Base-by-base conservation (phyloP, 2,797 vertebrate genomes). In the Glyptemys insculpta region DNA sequence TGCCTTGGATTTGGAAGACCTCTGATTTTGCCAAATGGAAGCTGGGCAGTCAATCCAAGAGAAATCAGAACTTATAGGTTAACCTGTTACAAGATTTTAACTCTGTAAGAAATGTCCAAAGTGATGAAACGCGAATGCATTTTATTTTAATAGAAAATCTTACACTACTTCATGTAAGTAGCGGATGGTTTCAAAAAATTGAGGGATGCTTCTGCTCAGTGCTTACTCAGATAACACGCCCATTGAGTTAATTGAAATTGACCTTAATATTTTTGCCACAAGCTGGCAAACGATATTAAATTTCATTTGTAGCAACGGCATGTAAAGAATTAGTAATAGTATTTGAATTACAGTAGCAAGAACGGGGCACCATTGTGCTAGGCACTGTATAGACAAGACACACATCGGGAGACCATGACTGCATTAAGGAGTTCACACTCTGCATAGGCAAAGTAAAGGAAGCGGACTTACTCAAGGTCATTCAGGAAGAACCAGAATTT, bases 221-320 rank as follows among this genome's bases (percentile, higher is more conserved):
- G 16, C 74, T 56, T 65, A 89, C 92, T 93, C 52, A 90, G 74
- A 74, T 86, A 85, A 87, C 84, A 93, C 81, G 94, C 74, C 88
- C 82, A 81, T 74, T 95, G 92, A 93, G 92, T 96, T 93, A 87
- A 95, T 91, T 95, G 93, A 93, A 81, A 87, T 2, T 18, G 59
- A 93, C 87, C 92, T 92, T 86, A 84, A 94, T 87, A 91, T 90
- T 94, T 94, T 96, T 97, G 94, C 95, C 96, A 95, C 80, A 53
- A 95, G 92, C 93, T 94, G 91, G 92, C 59, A 90, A 93, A 44
- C 89, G 88, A 4, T 86, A 91, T 96, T 96, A 92, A 84, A 90
- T 94, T 94, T 96, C 90, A 92, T n/a, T 95, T 93, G 74, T 97
- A 79, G 94, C 86, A 93, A 5, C 85, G 90, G 85, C 79, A 81